Evolutionary conservation across 2,113 vertebrate species (phyloP).

Genomic region (Chionis minor): DNA sequence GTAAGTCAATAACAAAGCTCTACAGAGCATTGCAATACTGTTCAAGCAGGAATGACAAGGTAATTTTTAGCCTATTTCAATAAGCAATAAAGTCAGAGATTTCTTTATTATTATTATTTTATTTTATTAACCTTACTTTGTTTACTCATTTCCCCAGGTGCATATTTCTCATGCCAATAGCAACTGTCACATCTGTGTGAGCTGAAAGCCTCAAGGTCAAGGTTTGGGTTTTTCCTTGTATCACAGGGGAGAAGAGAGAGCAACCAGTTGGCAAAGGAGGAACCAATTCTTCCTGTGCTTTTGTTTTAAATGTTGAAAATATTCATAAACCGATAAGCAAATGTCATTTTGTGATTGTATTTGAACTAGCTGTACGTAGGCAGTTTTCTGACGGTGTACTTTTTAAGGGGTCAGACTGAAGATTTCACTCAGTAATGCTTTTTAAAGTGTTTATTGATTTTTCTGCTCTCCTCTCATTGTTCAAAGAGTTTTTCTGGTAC

Average conservation of each 20-base stretch:
- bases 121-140: neutral
- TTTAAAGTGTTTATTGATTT: conserved; percentile 10
- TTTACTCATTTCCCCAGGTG: neutral
- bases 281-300: neutral
- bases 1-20: neutral
- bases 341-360: neutral
- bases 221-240: neutral
- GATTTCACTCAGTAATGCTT: neutral
- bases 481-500: neutral
- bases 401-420: neutral
- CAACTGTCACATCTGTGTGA: neutral
- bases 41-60: neutral
- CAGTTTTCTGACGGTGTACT: neutral
- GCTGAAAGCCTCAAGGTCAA: neutral
- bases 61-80: neutral
- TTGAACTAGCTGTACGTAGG: neutral
- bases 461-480: neutral
- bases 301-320: neutral
- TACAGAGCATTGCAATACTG: neutral
- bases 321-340: neutral
- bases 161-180: neutral
- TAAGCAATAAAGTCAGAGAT: neutral
- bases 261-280: neutral
- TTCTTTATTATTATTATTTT: neutral
- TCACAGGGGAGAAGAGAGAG: neutral